Percentiles rank a stretch among this genome's conserved stretches.
These are phyloP conservation scores for Cryptocephalus moraei DNA, from an alignment of 2,888 invertebrate species.

Conservation along the genomic window DNA sequence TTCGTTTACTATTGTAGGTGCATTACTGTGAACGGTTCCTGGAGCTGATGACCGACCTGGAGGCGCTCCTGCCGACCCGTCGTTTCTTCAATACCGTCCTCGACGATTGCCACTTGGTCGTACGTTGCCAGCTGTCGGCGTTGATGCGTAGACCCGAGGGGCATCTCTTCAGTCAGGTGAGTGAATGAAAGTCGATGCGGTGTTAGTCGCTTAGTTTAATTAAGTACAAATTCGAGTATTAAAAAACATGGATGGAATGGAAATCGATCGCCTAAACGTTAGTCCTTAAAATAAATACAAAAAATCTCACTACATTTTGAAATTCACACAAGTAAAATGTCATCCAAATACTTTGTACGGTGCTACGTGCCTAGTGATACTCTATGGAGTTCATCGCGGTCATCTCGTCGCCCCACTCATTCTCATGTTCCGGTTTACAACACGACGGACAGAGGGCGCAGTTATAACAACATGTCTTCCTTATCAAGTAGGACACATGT, in stretches of 20 bases:
- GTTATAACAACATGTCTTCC: conserved; percentile 71
- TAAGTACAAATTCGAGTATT: not conserved
- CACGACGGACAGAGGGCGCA: conserved; percentile 41
- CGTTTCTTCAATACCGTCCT: conserved; percentile 94
- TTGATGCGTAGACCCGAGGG: conserved; percentile 70
- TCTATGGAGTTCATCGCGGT: conserved; percentile 64
- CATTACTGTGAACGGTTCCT: conserved; percentile 91
- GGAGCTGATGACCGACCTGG: conserved; percentile 92
- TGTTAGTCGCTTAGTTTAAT: not conserved
- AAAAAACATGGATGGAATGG: too few relatives aligned
- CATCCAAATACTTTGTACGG: too few relatives aligned
- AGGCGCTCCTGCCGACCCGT: conserved; percentile 88
- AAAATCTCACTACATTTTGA: too few relatives aligned
- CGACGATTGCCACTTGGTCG: conserved; percentile 90
- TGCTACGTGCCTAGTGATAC: conserved; percentile 7
- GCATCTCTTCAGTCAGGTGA: conserved; percentile 83
- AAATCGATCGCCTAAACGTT: too few relatives aligned
- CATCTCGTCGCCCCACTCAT: conserved; percentile 85
- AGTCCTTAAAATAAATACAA: too few relatives aligned
- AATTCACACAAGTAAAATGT: too few relatives aligned
- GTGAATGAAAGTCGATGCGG: conserved; percentile 25
- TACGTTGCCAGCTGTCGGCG: conserved; percentile 74
- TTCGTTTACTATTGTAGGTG: conserved; percentile 40
- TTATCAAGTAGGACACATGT: conserved; percentile 66
- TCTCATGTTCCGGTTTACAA: conserved; percentile 52